phyloP scores from a whole-genome alignment of 2,888 invertebrate genomes.

The Nemapogon koenigi region DNA sequence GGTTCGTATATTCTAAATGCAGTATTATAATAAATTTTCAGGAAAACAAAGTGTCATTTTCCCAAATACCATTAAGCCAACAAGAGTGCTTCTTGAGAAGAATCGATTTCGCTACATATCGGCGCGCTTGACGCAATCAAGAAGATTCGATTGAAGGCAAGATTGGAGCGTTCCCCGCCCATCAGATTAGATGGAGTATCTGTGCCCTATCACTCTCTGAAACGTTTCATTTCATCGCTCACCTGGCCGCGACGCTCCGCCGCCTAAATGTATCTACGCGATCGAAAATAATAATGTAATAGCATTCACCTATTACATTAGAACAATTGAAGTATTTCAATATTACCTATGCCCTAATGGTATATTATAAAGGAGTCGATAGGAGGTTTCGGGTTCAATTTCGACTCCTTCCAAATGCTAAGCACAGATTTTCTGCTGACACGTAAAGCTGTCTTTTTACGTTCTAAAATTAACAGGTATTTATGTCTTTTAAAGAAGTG shows the following conservation, averaged over 20 bases:
- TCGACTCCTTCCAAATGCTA: no score
- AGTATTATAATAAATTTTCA: constrained; percentile 1
- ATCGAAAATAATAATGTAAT: constrained; percentile 3
- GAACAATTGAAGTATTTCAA: background rate
- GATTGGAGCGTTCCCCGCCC: constrained; percentile 27
- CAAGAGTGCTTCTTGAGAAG: constrained; percentile 13
- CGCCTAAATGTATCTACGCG: constrained; percentile 12
- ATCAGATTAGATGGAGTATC: constrained; percentile 29
- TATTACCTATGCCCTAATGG: no score
- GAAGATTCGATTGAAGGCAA: constrained; percentile 33
- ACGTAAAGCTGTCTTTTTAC: no score
- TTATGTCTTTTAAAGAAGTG: no score
- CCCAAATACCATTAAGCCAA: constrained; percentile 15
- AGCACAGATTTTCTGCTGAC: no score
- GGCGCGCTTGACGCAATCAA: constrained; percentile 29
- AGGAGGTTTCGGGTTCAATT: no score
- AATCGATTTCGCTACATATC: constrained; percentile 22
- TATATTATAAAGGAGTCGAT: no score
- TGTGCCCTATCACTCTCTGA: constrained; percentile 25
- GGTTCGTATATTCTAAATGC: no score
- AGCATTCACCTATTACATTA: background rate
- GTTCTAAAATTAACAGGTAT: no score
- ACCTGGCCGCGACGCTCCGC: constrained; percentile 22
- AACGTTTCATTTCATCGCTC: constrained; percentile 20
- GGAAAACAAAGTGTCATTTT: constrained; percentile 12